Conservation (phyloP, 2,888 invertebrate genomes). For the Emmelina monodactyla region DNA sequence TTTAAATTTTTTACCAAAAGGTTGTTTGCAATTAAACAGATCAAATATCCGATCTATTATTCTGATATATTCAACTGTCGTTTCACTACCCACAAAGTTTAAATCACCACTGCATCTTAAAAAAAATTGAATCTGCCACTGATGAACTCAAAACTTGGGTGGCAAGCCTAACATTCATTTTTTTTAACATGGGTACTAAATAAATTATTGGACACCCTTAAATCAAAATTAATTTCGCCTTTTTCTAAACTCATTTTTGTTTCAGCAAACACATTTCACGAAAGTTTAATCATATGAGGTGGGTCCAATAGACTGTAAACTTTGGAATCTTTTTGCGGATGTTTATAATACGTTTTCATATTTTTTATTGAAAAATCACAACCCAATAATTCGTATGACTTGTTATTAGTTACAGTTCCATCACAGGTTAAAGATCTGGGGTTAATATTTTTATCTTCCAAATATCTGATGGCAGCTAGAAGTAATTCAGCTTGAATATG, state of each 20-base stretch:
- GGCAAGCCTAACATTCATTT: conserved; percentile 14
- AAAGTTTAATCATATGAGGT: conserved; percentile 13
- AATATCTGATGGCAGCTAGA: conserved; percentile 9
- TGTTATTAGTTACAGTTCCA: conserved; percentile 8
- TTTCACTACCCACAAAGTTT: conserved; percentile 11
- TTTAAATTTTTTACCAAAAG: conserved; percentile 10
- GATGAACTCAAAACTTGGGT: conserved; percentile 13
- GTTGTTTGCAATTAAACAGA: conserved; percentile 10
- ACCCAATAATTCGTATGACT: conserved; percentile 13
- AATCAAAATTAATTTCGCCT: background rate
- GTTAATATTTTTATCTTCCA: conserved; percentile 11
- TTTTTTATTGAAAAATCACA: conserved; percentile 9
- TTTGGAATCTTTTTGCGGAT: conserved; percentile 7
- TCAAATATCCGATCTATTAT: conserved; percentile 12
- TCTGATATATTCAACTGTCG: conserved; percentile 11
- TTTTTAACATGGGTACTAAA: conserved; percentile 6
- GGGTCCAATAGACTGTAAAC: conserved; percentile 12
- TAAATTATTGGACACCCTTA: background rate
- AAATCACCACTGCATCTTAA: conserved; percentile 5
- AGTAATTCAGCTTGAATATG: conserved; percentile 11
- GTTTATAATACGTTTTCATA: conserved; percentile 10
- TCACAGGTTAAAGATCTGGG: conserved; percentile 13
- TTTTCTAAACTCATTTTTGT: conserved; percentile 13
- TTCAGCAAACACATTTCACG: conserved; percentile 11
- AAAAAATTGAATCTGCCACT: conserved; percentile 14